Conservation (phyloP, 1,140 invertebrate species). For the Chlorops oryzae region DNA sequence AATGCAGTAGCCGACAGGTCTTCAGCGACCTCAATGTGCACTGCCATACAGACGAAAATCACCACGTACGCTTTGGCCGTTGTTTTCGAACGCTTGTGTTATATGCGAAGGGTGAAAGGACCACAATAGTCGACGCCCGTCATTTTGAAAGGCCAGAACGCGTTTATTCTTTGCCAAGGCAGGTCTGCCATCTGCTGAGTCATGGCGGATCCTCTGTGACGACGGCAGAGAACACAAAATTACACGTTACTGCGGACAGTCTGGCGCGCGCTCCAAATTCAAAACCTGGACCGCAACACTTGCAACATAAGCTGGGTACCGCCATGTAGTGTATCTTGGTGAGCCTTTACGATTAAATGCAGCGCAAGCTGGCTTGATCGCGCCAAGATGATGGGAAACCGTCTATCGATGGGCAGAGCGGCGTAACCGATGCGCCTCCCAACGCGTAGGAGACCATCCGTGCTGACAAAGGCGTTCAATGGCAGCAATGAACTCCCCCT, state of each 20-base stretch:
- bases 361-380: too few species aligned
- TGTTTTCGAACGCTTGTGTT: slow-evolving; percentile 11
- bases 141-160: slow-evolving; percentile 22
- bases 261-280: slow-evolving; percentile 12
- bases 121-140: slow-evolving; percentile 38
- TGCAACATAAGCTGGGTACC: too few species aligned
- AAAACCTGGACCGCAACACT: too few species aligned
- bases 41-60: slow-evolving; percentile 18
- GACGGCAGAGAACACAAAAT: too few species aligned
- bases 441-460: slow-evolving; percentile 20
- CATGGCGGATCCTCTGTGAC: slow-evolving; percentile 14
- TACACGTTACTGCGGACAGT: slow-evolving; percentile 20
- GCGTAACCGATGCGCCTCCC: slow-evolving; percentile 20
- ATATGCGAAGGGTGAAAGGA: too few species aligned
- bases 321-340: too few species aligned
- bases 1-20: slow-evolving; percentile 23
- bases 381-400: background rate
- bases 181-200: too few species aligned
- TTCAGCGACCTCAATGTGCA: slow-evolving; percentile 25
- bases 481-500: slow-evolving; percentile 3
- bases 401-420: too few species aligned
- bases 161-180: too few species aligned
- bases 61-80: slow-evolving; percentile 13
- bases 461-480: slow-evolving; percentile 18
- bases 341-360: too few species aligned